A percentile compares a stretch with the other conserved stretches of the same genome.
Evolutionary conservation across 2,113 vertebrate species (phyloP).

Genomic region (Poecilia latipinna): DNA sequence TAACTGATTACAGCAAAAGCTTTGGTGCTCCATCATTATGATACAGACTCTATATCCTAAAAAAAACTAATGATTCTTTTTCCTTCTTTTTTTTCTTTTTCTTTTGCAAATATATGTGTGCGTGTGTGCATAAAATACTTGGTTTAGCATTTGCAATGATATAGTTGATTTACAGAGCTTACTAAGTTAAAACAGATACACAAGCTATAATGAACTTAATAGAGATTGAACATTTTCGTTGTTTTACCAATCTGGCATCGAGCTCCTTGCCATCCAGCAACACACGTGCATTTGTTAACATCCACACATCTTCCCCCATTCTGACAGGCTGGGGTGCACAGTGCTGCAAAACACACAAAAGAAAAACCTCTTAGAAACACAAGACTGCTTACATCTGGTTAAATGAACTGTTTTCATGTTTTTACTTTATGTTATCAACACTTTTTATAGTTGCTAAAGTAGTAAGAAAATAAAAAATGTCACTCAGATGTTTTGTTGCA

Average conservation of each 20-base stretch:
- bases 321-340: conserved; percentile 81
- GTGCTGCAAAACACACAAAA: conserved; percentile 63
- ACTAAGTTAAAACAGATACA: background rate
- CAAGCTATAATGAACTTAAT: background rate
- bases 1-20: background rate
- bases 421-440: background rate
- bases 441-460: background rate
- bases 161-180: background rate
- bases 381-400: background rate
- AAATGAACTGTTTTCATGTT: background rate
- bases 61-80: background rate
- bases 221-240: background rate
- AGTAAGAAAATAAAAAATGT: background rate
- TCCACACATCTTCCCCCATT: conserved; percentile 82
- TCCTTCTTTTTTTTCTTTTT: background rate
- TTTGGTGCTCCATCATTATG: background rate
- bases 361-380: conserved; percentile 1
- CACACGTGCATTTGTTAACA: conserved; percentile 83
- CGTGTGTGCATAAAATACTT: background rate
- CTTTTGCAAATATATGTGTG: background rate
- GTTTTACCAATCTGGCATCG: conserved; percentile 83
- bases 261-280: conserved; percentile 79
- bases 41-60: background rate
- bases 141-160: background rate
- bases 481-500: background rate